These are phyloP conservation scores for Chloroceryle amazona DNA, from an alignment of 2,797 vertebrate species.

Conservation along the genomic window DNA sequence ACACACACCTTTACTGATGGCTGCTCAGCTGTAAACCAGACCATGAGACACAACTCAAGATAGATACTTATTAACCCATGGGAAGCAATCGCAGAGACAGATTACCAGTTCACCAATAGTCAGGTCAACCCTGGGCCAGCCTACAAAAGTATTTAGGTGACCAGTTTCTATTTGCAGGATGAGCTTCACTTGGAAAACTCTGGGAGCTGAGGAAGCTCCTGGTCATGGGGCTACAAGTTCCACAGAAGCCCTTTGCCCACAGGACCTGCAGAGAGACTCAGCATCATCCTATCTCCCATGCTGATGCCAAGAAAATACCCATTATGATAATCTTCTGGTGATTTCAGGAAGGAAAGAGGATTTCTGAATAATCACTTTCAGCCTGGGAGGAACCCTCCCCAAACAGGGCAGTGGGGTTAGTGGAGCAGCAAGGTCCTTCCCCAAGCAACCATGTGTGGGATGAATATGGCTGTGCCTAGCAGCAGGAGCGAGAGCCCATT, in stretches of 20 bases:
- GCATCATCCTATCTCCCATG: background rate
- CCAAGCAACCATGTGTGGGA: background rate
- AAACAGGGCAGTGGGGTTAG: background rate
- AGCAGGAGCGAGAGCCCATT: background rate
- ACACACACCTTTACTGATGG: background rate
- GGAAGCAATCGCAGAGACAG: background rate
- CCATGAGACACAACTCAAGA: background rate
- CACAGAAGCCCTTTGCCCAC: background rate
- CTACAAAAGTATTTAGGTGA: background rate
- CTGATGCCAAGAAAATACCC: background rate
- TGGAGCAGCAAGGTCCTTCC: background rate
- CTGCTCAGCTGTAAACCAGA: background rate
- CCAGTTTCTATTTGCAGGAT: background rate
- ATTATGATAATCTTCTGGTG: accelerated
- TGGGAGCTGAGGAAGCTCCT: background rate
- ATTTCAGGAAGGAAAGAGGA: background rate
- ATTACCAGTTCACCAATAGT: background rate
- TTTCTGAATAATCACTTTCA: background rate
- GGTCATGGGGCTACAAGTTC: background rate
- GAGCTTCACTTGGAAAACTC: background rate
- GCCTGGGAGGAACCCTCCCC: background rate
- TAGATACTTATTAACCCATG: background rate
- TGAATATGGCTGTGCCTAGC: background rate
- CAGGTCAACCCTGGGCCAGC: background rate
- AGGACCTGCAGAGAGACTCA: background rate